A percentile compares a stretch with the other conserved stretches of the same genome.
These are phyloP conservation scores for Holothuria scabra DNA, from an alignment of 53 echinoderm and acorn worm species.

Conservation along the genomic window DNA sequence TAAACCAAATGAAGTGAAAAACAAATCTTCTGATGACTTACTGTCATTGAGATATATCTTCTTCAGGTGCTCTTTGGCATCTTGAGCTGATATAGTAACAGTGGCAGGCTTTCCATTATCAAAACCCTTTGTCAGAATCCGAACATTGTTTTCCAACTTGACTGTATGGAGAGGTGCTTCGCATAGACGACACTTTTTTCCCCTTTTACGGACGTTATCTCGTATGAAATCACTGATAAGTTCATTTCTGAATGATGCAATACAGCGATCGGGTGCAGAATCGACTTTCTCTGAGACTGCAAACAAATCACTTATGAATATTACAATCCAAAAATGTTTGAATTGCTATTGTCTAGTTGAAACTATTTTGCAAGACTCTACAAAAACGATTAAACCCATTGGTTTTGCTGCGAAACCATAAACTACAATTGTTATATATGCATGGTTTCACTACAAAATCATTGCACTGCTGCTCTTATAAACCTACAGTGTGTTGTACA, in stretches of 20 bases:
- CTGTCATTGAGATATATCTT: conserved; percentile 81
- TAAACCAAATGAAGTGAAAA: too few species aligned
- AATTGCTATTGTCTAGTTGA: too few species aligned
- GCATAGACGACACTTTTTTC: conserved; percentile 74
- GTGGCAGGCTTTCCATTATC: conserved; percentile 52
- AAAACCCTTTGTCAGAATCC: conserved; percentile 71
- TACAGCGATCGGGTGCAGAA: conserved; percentile 48
- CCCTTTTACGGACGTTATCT: conserved; percentile 60
- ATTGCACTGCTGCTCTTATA: too few species aligned
- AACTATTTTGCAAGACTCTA: too few species aligned
- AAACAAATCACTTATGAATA: too few species aligned
- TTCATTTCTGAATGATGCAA: conserved; percentile 63
- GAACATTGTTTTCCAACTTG: conserved; percentile 78
- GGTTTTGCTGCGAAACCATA: too few species aligned
- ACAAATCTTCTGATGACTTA: conserved; percentile 18
- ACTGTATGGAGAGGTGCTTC: conserved; percentile 59
- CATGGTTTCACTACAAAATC: too few species aligned
- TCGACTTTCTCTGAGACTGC: not conserved
- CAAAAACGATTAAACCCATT: too few species aligned
- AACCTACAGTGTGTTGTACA: too few species aligned
- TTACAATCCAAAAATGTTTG: too few species aligned
- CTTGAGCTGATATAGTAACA: conserved; percentile 78
- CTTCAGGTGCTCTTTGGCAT: conserved; percentile 78
- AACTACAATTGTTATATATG: too few species aligned
- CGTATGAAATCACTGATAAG: conserved; percentile 73